These are phyloP conservation scores for Cecropterus lyciades DNA, from an alignment of 1,140 invertebrate species.

Conservation along the genomic window DNA sequence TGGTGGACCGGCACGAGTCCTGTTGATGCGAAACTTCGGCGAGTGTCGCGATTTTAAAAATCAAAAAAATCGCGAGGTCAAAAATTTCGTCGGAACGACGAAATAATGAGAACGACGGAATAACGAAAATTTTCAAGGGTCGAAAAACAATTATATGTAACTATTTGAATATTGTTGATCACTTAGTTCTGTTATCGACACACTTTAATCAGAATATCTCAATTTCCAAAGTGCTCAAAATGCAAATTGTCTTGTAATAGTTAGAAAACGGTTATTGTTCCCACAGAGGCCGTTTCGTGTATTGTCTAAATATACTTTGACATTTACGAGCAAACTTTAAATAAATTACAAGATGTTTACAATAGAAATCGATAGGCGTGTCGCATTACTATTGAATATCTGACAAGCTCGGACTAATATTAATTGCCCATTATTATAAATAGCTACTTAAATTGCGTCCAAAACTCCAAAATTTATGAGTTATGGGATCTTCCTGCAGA, in stretches of 20 bases:
- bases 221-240: slow-evolving; percentile 10
- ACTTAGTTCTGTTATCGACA: no score
- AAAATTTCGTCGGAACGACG: no score
- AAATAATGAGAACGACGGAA: no score
- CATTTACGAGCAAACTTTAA: slow-evolving; percentile 24
- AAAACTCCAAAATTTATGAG: not conserved
- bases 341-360: slow-evolving; percentile 21
- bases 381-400: not conserved
- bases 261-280: slow-evolving; percentile 23
- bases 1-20: no score
- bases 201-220: not conserved
- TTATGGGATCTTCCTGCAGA: not conserved
- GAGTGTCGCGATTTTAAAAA: no score
- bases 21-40: no score
- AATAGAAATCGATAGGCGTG: slow-evolving; percentile 12
- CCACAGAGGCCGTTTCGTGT: slow-evolving; percentile 3
- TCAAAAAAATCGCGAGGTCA: no score
- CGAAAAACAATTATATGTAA: no score
- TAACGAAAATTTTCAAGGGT: no score
- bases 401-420: not conserved
- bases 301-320: slow-evolving; percentile 21
- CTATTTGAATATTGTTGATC: no score
- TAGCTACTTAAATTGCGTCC: not conserved
- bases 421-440: slow-evolving; percentile 6
- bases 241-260: slow-evolving; percentile 15